phyloP scores from a whole-genome alignment of 2,113 vertebrate species.

The Lipotes vexillifer region DNA sequence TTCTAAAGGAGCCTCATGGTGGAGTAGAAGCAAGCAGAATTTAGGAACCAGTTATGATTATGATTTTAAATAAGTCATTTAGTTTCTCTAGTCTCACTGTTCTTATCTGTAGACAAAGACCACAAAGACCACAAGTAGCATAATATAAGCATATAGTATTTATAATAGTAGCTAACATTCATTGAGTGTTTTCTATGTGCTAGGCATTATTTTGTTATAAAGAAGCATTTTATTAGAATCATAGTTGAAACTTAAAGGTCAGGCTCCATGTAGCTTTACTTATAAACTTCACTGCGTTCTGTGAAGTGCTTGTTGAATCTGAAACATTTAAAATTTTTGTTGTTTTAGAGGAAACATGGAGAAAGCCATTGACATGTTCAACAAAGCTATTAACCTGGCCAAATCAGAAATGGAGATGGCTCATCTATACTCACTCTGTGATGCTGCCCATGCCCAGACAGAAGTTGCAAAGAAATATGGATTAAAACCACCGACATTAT shows the following conservation, averaged over 20 bases:
- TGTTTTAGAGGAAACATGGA: slow-evolving; percentile 95
- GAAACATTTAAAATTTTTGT: slow-evolving; percentile 14
- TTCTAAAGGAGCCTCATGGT: background rate
- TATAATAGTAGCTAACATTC: background rate
- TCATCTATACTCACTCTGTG: slow-evolving; percentile 97
- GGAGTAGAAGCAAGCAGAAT: background rate
- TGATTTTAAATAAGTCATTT: background rate
- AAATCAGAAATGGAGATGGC: slow-evolving; percentile 99
- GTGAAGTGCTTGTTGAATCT: background rate
- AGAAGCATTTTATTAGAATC: background rate
- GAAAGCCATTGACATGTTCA: slow-evolving; percentile 99
- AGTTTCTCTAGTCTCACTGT: background rate
- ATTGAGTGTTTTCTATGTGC: background rate
- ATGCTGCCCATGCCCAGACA: slow-evolving; percentile 98
- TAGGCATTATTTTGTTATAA: background rate
- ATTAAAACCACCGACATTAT: slow-evolving; percentile 97
- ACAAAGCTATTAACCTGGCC: slow-evolving; percentile 98
- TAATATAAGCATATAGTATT: background rate
- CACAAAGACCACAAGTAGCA: background rate
- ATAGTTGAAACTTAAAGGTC: background rate
- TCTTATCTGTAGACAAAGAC: background rate
- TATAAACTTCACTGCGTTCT: background rate
- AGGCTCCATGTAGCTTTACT: background rate
- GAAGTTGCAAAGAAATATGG: slow-evolving; percentile 99
- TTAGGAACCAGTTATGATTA: background rate